Evolutionary conservation across 1,140 invertebrate genomes (phyloP).

Genomic region (Drosophila varians): DNA sequence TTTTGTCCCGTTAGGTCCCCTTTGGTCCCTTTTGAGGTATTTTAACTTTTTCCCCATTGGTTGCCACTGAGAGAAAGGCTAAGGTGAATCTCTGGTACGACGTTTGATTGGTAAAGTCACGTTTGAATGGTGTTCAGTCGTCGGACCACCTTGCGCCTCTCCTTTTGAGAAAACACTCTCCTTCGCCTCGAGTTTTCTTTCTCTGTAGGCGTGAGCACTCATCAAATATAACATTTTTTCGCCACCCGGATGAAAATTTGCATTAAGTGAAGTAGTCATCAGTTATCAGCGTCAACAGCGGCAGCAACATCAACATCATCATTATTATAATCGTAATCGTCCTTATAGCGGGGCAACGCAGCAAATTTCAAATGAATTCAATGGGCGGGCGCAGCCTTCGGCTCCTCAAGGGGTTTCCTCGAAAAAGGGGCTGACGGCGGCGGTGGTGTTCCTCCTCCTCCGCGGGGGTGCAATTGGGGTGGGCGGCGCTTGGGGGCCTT

Average conservation of each 20-base stretch:
- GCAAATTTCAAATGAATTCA: conserved; percentile 61
- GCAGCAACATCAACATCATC: conserved; percentile 46
- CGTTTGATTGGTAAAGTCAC: no score
- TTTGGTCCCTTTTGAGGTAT: neutral
- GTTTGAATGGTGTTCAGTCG: no score
- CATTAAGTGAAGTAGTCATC: conserved; percentile 82
- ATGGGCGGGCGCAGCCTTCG: conserved; percentile 37
- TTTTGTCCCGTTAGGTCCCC: neutral
- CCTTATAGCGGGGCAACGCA: conserved; percentile 27
- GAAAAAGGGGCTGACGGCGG: neutral
- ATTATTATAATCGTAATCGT: conserved; percentile 22
- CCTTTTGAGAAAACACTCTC: no score
- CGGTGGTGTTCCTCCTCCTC: no score
- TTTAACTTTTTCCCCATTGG: neutral
- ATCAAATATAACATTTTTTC: conserved; percentile 44
- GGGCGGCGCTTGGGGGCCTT: neutral
- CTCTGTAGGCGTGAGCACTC: conserved; percentile 24
- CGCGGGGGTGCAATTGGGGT: no score
- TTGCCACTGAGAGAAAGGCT: neutral
- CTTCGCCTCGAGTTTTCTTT: neutral
- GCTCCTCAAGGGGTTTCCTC: conserved; percentile 19
- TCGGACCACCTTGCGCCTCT: no score
- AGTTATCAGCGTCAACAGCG: conserved; percentile 65
- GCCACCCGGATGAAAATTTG: conserved; percentile 61
- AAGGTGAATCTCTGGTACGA: no score